Conservation (phyloP, 2,888 invertebrate genomes). For the Limnephilus lunatus region DNA sequence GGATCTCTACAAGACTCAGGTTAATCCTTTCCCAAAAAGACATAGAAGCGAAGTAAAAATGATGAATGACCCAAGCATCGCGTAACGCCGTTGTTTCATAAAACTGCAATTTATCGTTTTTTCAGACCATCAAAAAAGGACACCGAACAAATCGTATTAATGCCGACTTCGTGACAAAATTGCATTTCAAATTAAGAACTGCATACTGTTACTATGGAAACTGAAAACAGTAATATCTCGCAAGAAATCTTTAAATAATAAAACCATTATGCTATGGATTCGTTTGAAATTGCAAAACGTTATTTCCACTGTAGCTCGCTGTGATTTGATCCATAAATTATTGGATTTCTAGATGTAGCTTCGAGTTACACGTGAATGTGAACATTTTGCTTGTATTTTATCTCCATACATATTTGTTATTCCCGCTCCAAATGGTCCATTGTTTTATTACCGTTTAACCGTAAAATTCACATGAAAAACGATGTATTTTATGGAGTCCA, state of each 20-base stretch:
- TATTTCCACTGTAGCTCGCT: neutral
- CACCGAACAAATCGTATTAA: neutral
- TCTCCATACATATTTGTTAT: neutral
- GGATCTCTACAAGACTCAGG: too few relatives aligned
- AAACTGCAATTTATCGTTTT: neutral
- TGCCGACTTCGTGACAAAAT: neutral
- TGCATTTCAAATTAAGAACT: neutral
- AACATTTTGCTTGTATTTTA: neutral
- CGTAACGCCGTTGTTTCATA: neutral
- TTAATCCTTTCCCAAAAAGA: too few relatives aligned
- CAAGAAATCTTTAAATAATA: conserved; percentile 2
- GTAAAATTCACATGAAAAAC: neutral
- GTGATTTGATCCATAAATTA: neutral
- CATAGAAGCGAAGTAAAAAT: neutral
- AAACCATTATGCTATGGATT: neutral
- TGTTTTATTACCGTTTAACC: neutral
- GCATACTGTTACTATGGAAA: neutral
- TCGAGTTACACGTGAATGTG: neutral
- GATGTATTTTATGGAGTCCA: neutral
- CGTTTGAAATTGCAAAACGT: neutral
- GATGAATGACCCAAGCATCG: neutral
- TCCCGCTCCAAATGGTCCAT: neutral
- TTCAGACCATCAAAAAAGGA: neutral
- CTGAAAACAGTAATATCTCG: neutral
- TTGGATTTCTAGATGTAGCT: neutral